Percentiles rank a stretch among this genome's conserved stretches.
These are phyloP conservation scores for Coelopa frigida DNA, from an alignment of 1,140 invertebrate species.

Conservation along the genomic window DNA sequence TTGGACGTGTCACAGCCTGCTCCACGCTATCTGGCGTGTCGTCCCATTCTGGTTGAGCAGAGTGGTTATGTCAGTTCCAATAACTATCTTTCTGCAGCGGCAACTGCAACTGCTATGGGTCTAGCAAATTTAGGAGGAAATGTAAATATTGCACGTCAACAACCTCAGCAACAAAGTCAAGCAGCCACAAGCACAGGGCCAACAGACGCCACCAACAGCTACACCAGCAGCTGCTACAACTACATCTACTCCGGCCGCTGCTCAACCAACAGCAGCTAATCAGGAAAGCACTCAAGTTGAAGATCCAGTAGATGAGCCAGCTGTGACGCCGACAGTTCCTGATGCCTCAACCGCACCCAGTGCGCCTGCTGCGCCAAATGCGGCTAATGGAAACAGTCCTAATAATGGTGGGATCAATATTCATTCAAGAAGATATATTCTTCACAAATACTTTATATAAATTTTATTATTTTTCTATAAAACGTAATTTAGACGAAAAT, in stretches of 20 bases:
- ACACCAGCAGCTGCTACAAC: constrained; percentile 16
- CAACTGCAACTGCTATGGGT: constrained; percentile 8
- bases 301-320: constrained; percentile 34
- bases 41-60: constrained; percentile 67
- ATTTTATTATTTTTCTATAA: too few species aligned
- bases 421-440: too few species aligned
- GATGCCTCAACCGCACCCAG: not conserved
- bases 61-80: constrained; percentile 47
- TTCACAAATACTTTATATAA: too few species aligned
- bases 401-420: too few species aligned
- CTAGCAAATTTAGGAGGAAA: too few species aligned
- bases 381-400: constrained; percentile 4
- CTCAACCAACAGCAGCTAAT: constrained; percentile 6
- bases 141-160: not conserved
- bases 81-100: constrained; percentile 28
- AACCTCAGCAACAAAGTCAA: not conserved
- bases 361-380: not conserved
- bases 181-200: not conserved
- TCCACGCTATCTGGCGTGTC: constrained; percentile 62
- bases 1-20: constrained; percentile 60
- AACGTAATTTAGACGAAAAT: constrained; percentile 12
- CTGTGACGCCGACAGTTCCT: constrained; percentile 19
- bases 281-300: constrained; percentile 21
- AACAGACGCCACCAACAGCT: constrained; percentile 12
- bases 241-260: constrained; percentile 23